Evolutionary conservation across 2,888 invertebrate species (phyloP).

Genomic region (Autographa gamma): DNA sequence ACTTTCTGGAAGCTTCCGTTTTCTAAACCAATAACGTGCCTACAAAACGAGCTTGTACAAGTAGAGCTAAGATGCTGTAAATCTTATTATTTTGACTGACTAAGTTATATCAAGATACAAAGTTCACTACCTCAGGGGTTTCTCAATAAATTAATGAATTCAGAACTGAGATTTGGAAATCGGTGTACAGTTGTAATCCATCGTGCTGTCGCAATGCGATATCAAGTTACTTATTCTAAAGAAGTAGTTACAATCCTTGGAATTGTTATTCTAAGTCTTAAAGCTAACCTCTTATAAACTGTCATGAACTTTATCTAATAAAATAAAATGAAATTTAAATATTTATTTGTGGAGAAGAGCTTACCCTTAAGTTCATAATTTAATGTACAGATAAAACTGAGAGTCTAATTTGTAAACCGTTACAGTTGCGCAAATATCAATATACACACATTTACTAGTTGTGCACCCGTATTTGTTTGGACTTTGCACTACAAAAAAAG

Average conservation of each 20-base stretch:
- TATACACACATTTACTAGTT: constrained; percentile 58
- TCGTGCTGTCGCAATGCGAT: background rate
- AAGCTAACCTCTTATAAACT: background rate
- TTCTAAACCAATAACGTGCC: background rate
- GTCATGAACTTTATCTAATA: background rate
- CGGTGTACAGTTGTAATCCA: constrained; percentile 3
- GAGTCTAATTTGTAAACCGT: constrained; percentile 77
- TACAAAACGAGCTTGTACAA: too few species aligned
- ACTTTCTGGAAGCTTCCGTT: background rate
- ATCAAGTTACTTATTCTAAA: constrained; percentile 4
- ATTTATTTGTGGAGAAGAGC: constrained; percentile 21
- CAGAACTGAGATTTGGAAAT: constrained; percentile 2
- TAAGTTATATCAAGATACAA: background rate
- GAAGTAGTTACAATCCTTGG: constrained; percentile 4
- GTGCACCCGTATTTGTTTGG: constrained; percentile 39
- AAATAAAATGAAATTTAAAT: background rate
- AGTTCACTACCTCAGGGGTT: background rate
- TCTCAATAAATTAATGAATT: constrained; percentile 2
- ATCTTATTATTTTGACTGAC: background rate
- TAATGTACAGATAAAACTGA: constrained; percentile 75
- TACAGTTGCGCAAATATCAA: constrained; percentile 72
- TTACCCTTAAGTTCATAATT: constrained; percentile 74
- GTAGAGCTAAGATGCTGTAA: background rate
- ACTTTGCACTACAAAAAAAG: constrained; percentile 8
- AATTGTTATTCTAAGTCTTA: background rate